Conservation (phyloP, 2,888 invertebrate genomes). For the Troilus luridus region DNA sequence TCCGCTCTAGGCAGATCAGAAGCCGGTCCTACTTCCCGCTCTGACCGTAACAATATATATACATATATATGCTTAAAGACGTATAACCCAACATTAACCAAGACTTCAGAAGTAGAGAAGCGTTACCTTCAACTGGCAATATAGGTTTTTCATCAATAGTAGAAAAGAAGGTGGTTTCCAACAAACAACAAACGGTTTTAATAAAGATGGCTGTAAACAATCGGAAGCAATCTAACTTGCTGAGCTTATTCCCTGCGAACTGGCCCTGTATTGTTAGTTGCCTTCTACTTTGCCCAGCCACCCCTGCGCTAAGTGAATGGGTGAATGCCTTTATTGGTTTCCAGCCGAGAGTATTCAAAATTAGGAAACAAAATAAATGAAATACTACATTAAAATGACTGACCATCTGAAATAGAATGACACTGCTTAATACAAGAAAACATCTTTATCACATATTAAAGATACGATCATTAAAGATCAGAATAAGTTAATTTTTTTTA, state of each 20-base stretch:
- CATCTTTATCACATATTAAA: too few species aligned
- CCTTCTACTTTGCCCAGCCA: background rate
- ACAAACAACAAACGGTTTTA: constrained; percentile 10
- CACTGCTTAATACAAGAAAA: too few species aligned
- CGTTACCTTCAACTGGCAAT: background rate
- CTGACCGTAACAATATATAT: too few species aligned
- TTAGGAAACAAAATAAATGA: background rate
- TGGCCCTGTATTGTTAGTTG: background rate
- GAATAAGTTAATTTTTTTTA: too few species aligned
- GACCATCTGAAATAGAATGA: too few species aligned
- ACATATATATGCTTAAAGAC: too few species aligned
- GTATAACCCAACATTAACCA: background rate
- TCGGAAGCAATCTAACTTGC: constrained; percentile 15
- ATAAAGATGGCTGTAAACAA: constrained; percentile 5
- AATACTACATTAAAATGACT: too few species aligned
- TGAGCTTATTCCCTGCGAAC: background rate
- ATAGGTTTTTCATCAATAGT: background rate
- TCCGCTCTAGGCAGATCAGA: too few species aligned
- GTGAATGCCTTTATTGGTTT: background rate
- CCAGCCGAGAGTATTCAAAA: background rate
- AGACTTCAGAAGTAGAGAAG: background rate
- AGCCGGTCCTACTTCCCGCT: too few species aligned
- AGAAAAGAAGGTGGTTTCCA: constrained; percentile 14
- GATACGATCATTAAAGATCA: too few species aligned
- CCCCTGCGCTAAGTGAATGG: background rate